phyloP scores from a whole-genome alignment of 2,797 vertebrate genomes.

The Silurus aristotelis region DNA sequence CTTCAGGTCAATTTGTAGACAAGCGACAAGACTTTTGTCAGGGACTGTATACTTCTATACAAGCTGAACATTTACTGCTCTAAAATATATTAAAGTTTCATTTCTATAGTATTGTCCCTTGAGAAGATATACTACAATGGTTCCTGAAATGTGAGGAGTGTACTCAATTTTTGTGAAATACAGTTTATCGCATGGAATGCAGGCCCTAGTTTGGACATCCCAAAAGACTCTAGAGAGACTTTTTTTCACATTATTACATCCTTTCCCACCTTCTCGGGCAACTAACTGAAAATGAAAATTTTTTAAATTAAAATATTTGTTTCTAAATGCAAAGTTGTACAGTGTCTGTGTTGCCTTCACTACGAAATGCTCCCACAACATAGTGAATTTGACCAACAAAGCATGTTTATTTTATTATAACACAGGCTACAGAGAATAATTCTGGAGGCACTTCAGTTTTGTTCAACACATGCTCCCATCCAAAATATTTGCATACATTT shows the following conservation, averaged over 20 bases:
- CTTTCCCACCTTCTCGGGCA: not conserved
- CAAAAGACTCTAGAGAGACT: not conserved
- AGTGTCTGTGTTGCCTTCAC: not conserved
- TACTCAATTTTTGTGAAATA: too few species aligned
- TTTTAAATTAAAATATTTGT: not conserved
- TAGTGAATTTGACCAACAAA: slow-evolving; percentile 9
- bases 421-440: not conserved
- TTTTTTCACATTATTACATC: not conserved
- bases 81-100: too few species aligned
- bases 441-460: not conserved
- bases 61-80: too few species aligned
- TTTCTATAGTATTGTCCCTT: too few species aligned
- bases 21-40: too few species aligned
- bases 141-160: too few species aligned
- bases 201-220: too few species aligned
- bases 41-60: too few species aligned
- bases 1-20: too few species aligned
- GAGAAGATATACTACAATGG: too few species aligned
- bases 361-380: not conserved
- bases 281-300: not conserved
- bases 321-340: not conserved
- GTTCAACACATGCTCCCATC: not conserved
- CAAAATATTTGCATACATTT: slow-evolving; percentile 12
- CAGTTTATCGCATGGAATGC: too few species aligned
- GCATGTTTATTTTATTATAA: not conserved